These are phyloP conservation scores for Parazoanthus darwini DNA, from an alignment of 92 coral and sea anemone species.

Conservation along the genomic window DNA sequence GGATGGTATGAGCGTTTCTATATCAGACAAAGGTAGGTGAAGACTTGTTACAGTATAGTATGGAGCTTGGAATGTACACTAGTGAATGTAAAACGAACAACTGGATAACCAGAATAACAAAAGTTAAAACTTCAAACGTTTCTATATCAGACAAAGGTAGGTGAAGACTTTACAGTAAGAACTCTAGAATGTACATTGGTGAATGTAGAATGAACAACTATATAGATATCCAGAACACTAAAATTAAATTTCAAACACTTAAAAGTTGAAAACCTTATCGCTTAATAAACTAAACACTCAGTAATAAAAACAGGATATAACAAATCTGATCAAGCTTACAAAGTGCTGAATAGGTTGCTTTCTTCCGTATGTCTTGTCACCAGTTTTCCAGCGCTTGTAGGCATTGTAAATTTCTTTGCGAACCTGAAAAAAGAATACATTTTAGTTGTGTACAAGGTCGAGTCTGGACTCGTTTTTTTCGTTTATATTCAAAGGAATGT, in stretches of 20 bases:
- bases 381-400: slow-evolving; percentile 96
- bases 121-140: slow-evolving; percentile 39
- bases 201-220: too few relatives aligned
- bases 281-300: too few relatives aligned
- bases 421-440: slow-evolving; percentile 57
- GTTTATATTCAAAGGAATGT: too few relatives aligned
- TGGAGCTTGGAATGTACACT: too few relatives aligned
- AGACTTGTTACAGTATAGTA: not conserved
- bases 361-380: slow-evolving; percentile 92
- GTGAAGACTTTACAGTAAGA: not conserved
- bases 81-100: too few relatives aligned
- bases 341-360: slow-evolving; percentile 79
- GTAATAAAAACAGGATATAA: too few relatives aligned
- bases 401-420: slow-evolving; percentile 94
- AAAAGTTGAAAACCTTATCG: not conserved
- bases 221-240: too few relatives aligned
- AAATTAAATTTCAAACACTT: not conserved
- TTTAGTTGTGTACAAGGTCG: not conserved
- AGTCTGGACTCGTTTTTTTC: not conserved
- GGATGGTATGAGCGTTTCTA: slow-evolving; percentile 97
- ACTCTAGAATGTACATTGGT: too few relatives aligned
- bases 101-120: too few relatives aligned
- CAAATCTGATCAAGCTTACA: slow-evolving; percentile 57
- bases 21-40: not conserved
- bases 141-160: slow-evolving; percentile 49